These are phyloP conservation scores for Brachylomia viminalis DNA, from an alignment of 2,888 invertebrate genomes.

Conservation along the genomic window DNA sequence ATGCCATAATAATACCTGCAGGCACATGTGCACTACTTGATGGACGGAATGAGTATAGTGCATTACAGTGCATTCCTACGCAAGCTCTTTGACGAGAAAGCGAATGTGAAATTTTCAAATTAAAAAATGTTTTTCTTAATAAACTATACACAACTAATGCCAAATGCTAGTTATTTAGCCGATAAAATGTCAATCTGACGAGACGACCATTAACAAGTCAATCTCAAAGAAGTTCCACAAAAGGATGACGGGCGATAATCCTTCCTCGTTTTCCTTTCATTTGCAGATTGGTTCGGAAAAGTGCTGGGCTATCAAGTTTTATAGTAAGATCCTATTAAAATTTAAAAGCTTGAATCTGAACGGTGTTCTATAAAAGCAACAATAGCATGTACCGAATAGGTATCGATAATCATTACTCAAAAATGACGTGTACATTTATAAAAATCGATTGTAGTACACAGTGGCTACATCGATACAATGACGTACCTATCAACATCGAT, in stretches of 20 bases:
- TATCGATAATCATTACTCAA: constrained; percentile 66
- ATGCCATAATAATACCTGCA: no score
- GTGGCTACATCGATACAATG: constrained; percentile 71
- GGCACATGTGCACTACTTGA: neutral
- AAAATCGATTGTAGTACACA: constrained; percentile 72
- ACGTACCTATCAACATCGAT: constrained; percentile 54
- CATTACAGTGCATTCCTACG: neutral
- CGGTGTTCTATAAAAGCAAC: constrained; percentile 40
- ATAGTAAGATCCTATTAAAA: constrained; percentile 20
- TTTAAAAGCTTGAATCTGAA: constrained; percentile 36
- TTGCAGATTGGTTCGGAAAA: constrained; percentile 44
- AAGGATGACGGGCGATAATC: constrained; percentile 29
- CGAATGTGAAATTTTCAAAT: neutral
- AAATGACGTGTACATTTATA: constrained; percentile 66
- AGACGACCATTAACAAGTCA: constrained; percentile 19
- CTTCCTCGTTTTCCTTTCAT: constrained; percentile 42
- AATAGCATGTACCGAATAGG: constrained; percentile 55
- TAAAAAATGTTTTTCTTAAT: neutral
- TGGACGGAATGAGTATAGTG: neutral
- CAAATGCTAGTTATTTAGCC: neutral
- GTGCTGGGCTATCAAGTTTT: constrained; percentile 44
- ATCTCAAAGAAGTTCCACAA: constrained; percentile 28
- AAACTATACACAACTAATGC: neutral
- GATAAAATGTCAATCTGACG: constrained; percentile 6
- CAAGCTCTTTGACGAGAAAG: neutral